A percentile compares a stretch with the other conserved stretches of the same genome.
These are phyloP conservation scores for Xanthia icteritia DNA, from an alignment of 2,888 invertebrate species.

Conservation along the genomic window DNA sequence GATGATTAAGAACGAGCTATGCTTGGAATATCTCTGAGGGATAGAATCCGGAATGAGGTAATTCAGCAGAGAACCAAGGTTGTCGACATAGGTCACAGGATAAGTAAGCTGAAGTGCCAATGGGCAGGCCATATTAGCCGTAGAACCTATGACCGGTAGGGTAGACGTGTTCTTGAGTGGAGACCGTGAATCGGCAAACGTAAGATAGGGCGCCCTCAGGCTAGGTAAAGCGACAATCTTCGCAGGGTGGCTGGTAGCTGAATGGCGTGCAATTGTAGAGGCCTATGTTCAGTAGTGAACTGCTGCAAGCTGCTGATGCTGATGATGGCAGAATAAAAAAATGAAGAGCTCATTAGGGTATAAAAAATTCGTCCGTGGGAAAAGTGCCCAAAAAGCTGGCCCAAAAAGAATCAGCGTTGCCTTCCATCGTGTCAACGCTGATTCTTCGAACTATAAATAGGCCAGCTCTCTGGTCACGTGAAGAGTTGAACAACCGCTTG, in stretches of 20 bases:
- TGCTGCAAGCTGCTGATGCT: too few relatives aligned
- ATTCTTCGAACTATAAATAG: background rate
- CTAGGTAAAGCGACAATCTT: background rate
- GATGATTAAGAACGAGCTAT: too few relatives aligned
- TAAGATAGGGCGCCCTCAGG: background rate
- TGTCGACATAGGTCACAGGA: background rate
- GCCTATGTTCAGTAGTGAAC: too few relatives aligned
- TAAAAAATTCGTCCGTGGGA: background rate
- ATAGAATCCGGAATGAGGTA: background rate
- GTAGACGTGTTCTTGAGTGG: background rate
- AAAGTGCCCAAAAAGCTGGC: background rate
- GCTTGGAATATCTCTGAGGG: background rate
- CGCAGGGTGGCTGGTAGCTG: background rate
- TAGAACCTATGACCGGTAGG: background rate
- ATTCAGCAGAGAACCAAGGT: background rate
- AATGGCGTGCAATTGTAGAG: too few relatives aligned
- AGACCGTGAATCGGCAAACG: too few relatives aligned
- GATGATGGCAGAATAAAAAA: too few relatives aligned
- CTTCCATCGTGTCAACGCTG: background rate
- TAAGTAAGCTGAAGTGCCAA: background rate
- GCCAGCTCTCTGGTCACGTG: background rate
- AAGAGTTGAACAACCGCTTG: background rate
- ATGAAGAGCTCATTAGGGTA: background rate
- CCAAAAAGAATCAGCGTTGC: too few relatives aligned
- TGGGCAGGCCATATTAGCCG: background rate